Percentiles rank a stretch among this genome's conserved stretches.
phyloP scores from a whole-genome alignment of 2,888 invertebrate species.

The Pachydiplax longipennis region DNA sequence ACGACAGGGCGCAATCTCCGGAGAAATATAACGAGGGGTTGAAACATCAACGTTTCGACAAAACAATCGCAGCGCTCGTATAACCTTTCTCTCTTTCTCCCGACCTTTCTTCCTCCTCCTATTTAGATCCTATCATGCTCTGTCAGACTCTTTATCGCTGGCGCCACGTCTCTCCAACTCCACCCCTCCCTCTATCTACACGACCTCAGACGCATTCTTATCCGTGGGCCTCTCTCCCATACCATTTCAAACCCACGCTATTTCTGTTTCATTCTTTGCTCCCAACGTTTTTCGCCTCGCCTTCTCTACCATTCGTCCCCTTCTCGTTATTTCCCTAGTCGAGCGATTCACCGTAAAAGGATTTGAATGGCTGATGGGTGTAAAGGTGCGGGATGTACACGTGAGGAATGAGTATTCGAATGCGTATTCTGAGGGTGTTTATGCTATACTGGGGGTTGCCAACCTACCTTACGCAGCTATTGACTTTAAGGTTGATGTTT shows the following conservation, averaged over 20 bases:
- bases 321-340: too few species aligned
- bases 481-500: too few species aligned
- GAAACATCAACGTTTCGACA: neutral
- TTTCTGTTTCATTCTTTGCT: neutral
- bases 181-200: neutral
- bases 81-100: neutral
- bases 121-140: neutral
- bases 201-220: neutral
- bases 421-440: too few species aligned
- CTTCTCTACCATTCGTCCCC: neutral
- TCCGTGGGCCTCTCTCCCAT: neutral
- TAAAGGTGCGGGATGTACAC: too few species aligned
- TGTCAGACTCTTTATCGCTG: neutral
- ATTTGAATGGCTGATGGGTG: too few species aligned
- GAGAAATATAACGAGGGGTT: neutral
- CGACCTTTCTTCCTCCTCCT: neutral
- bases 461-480: too few species aligned
- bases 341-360: too few species aligned
- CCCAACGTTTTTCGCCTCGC: neutral
- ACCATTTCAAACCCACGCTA: neutral
- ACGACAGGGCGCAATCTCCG: neutral
- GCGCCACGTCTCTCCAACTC: neutral
- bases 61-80: neutral
- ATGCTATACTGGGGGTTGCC: too few species aligned
- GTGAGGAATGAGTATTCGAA: too few species aligned